Conservation (phyloP, 64 coral and sea anemone genomes). For the Anthopleura sola region DNA sequence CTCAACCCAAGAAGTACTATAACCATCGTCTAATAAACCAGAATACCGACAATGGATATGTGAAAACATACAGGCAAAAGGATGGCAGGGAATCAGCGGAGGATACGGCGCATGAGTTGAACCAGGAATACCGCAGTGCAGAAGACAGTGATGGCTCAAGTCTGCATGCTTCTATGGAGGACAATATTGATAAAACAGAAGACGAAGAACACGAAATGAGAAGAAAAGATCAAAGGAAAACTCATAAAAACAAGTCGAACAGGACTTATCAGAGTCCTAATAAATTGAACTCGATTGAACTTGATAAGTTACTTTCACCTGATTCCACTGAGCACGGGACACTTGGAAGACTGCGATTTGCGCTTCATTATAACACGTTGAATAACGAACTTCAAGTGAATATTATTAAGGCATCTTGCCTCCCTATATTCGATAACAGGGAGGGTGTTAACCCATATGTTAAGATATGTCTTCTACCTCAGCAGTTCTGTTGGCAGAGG, state of each 20-base stretch:
- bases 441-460: constrained; percentile 77
- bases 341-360: constrained; percentile 78
- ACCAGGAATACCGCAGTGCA: constrained; percentile 8
- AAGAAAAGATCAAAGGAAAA: neutral
- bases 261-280: constrained; percentile 30
- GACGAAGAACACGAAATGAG: constrained; percentile 35
- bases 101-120: constrained; percentile 26
- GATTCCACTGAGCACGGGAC: constrained; percentile 26
- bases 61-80: constrained; percentile 9
- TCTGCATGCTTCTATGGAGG: constrained; percentile 58
- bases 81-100: constrained; percentile 36
- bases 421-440: constrained; percentile 58
- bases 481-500: constrained; percentile 95
- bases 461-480: constrained; percentile 77
- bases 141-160: constrained; percentile 37
- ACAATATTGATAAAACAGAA: constrained; percentile 54
- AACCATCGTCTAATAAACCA: constrained; percentile 63
- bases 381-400: constrained; percentile 92
- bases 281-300: constrained; percentile 9
- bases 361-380: constrained; percentile 64
- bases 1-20: constrained; percentile 46
- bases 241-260: neutral
- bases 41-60: constrained; percentile 33
- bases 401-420: constrained; percentile 66
- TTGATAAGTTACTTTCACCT: constrained; percentile 42